Base-by-base conservation (phyloP, 2,888 invertebrate genomes). In the Yponomeuta malinellus region DNA sequence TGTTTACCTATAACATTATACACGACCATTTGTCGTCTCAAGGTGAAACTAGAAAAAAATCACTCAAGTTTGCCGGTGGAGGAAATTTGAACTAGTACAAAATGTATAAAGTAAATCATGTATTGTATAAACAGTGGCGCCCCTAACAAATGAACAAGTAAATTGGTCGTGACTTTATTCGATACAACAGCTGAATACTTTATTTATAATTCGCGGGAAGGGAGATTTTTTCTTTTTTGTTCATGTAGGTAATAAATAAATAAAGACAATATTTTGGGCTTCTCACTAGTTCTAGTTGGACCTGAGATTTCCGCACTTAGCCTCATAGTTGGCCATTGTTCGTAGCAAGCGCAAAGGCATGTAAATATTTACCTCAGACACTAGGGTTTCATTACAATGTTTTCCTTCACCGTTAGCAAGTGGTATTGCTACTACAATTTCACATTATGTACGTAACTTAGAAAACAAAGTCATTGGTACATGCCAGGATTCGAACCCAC, bases 1-100 rank as follows among this genome's bases (percentile, higher is more conserved):
- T 71, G 72, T 71, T 72, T 72, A 70, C 68, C 48, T 70, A 10
- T 23, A 70, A 70, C 72, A 68, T 67, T 72, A 68, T 66, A 72
- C 68, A 70, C 37, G 70, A 68, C 29, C 71, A 71, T 33, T 70
- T 70, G 48, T 70, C 68, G 68, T 71, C 48, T 48, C 59, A 70
- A 70, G 29, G 63, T 71, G 67, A 71, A 71, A 59, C 64, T 4
- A 64, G 29, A 23, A 64, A 64, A 64, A 64, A 64, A n/a, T 29
- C 23, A 64, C 52, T 15, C 3, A 15, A 12, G 12, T 15, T 59
- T 1, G 52, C 15, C 3, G 52, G 52, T 59, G 52, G 52, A 15
- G 12, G 52, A 59, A 12, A 59, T 59, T 59, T 1, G 15, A 59
- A 59, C 52, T 59, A 59, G 15, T 59, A 15, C 43, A 43, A 5